Base-by-base conservation (phyloP, 2,113 vertebrate genomes). In the Anseranas semipalmata region DNA sequence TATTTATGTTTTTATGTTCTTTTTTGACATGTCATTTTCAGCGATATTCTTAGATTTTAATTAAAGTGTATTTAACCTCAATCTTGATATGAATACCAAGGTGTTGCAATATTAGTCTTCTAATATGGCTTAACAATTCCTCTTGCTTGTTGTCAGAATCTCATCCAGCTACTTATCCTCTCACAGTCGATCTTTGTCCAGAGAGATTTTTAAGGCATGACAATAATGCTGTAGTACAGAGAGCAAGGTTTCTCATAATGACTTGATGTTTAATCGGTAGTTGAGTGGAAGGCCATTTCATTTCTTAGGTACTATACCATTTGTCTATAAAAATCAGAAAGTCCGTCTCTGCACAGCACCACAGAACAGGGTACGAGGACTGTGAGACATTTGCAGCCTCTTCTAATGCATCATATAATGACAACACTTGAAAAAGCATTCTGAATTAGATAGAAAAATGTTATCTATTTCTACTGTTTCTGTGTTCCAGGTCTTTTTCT, bases 181-280 rank as follows among this genome's bases (percentile, higher is more conserved):
- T 87, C 28, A 53, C 30, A 58, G 1, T 6, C 0, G 0, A 3
- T 67, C 24, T 68, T 81, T 30, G 11, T 71, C 15, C 30, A 24
- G 56, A 71, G 30, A 81, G 28, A 35, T 93, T 81, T 62, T 87
- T 81, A 74, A 70, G 10, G 5, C 50, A 6, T 39, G 30, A 43
- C 9, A 76, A 22, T 76, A 72, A 46, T 33, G 12, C 37, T 21
- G 30, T 4, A 52, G 21, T 39, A n/a, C 13, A 72, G 43, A 68
- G 5, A 53, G 8, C 13, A 81, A 50, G 33, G 39, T 50, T 35
- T 85, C 88, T 87, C 56, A 13, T 73, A 55, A 27, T 2, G 0
- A 8, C 37, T 46, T 28, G 5, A 63, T 78, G 12, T 82, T 89
- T 82, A 65, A 67, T 55, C 45, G 22, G 24, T 71, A 86, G 9